phyloP scores from a whole-genome alignment of 2,113 vertebrate genomes.

The Capra hircus region DNA sequence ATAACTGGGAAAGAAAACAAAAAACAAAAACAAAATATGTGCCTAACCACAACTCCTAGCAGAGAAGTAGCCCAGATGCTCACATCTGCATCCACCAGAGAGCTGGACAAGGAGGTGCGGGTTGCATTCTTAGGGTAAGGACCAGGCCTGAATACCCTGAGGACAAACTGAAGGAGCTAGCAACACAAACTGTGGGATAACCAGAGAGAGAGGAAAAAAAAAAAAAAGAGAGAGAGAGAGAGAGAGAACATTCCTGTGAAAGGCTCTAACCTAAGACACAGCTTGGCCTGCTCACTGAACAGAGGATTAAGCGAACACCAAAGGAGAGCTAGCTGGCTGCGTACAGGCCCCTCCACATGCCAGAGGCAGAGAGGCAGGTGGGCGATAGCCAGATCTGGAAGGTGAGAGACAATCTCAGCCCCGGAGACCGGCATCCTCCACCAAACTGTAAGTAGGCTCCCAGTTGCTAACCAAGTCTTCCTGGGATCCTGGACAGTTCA shows the following conservation, averaged over 20 bases:
- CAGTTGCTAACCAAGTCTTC: neutral
- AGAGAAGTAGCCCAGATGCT: neutral
- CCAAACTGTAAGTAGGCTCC: neutral
- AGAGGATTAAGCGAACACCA: neutral
- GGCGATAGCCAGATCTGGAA: neutral
- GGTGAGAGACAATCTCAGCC: neutral
- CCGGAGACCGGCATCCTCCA: neutral
- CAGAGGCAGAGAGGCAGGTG: neutral
- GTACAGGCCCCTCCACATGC: fast-evolving
- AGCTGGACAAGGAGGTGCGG: fast-evolving
- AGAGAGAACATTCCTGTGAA: neutral
- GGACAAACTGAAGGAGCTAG: neutral
- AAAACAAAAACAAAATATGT: neutral
- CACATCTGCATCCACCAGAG: fast-evolving
- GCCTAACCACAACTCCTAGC: neutral
- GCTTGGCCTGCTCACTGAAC: neutral
- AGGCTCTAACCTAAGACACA: neutral
- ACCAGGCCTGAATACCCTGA: neutral
- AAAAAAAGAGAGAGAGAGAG: neutral
- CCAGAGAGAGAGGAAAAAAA: neutral
- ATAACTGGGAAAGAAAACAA: neutral
- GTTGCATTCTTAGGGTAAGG: neutral
- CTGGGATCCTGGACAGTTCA: neutral
- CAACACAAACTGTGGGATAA: neutral
- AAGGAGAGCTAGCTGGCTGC: neutral